Percentiles rank a stretch among this genome's conserved stretches.
These are phyloP conservation scores for Encarsia formosa DNA, from an alignment of 2,888 invertebrate species.

Conservation along the genomic window DNA sequence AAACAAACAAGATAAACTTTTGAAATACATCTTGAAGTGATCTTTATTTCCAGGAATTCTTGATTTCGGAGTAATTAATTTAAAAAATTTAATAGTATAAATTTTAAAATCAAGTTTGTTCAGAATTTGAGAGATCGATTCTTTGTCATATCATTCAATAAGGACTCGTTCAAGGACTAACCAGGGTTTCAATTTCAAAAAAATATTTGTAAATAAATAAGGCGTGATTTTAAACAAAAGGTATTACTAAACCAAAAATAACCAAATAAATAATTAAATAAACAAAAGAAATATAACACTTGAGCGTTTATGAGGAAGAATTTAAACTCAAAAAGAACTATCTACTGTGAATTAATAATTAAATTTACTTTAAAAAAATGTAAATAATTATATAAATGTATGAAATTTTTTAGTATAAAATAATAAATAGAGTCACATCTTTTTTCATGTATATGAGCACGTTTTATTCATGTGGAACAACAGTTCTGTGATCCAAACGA, in stretches of 20 bases:
- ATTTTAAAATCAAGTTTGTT: too few relatives aligned
- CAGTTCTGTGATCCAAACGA: background rate
- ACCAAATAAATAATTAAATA: too few relatives aligned
- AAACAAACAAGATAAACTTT: too few relatives aligned
- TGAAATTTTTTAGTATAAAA: slow-evolving; percentile 28
- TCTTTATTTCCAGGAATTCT: too few relatives aligned
- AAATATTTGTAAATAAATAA: slow-evolving; percentile 38
- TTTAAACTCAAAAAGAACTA: slow-evolving; percentile 10
- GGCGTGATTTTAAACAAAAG: slow-evolving; percentile 1
- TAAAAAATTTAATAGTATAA: too few relatives aligned
- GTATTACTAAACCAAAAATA: too few relatives aligned
- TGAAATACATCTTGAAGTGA: too few relatives aligned
- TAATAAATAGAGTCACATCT: slow-evolving; percentile 23
- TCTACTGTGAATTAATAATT: slow-evolving; percentile 20
- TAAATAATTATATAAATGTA: slow-evolving; percentile 34
- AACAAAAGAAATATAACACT: background rate
- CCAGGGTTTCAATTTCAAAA: slow-evolving; percentile 49
- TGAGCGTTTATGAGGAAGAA: too few relatives aligned
- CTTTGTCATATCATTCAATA: slow-evolving; percentile 17
- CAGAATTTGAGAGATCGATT: too few relatives aligned
- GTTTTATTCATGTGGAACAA: background rate
- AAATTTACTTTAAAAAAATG: slow-evolving; percentile 16
- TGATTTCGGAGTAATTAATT: too few relatives aligned
- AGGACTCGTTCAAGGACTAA: slow-evolving; percentile 48
- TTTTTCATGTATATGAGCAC: slow-evolving; percentile 16